Percentiles rank a stretch among this genome's conserved stretches.
Evolutionary conservation across 2,888 invertebrate genomes (phyloP).

Genomic region (Ichneumon xanthorius): DNA sequence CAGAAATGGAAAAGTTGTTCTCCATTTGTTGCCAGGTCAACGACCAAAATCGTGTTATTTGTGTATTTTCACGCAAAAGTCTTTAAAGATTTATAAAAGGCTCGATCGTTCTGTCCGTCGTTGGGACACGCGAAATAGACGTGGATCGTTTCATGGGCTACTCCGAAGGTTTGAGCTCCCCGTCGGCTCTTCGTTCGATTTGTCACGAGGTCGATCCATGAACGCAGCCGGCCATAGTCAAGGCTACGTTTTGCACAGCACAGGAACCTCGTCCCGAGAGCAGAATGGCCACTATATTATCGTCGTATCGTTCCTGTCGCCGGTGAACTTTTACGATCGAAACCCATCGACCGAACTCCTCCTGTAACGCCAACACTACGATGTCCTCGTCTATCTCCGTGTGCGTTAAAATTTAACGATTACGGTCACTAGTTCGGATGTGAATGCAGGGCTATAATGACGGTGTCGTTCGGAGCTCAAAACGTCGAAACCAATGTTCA

Average conservation of each 20-base stretch:
- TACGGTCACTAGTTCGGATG: background rate
- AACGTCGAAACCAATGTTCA: background rate
- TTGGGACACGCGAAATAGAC: background rate
- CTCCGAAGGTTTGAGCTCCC: background rate
- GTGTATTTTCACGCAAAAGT: background rate
- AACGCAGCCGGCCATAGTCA: background rate
- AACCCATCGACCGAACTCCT: conserved; percentile 2
- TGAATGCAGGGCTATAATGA: conserved; percentile 6
- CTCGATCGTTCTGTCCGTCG: background rate
- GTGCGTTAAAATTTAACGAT: background rate
- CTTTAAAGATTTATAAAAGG: background rate
- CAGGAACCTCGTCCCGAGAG: conserved; percentile 2
- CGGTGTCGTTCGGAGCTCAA: conserved; percentile 22
- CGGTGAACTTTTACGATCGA: conserved; percentile 20
- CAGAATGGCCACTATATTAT: background rate
- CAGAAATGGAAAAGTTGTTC: background rate
- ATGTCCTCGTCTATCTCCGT: background rate
- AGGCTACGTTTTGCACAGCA: background rate
- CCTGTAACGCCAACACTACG: background rate
- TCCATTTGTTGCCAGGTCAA: background rate
- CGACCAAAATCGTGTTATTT: background rate
- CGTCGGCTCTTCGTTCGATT: background rate
- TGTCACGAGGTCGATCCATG: background rate
- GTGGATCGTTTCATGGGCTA: conserved; percentile 1
- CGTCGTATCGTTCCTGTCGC: conserved; percentile 24